Evolutionary conservation across 2,888 invertebrate genomes (phyloP), one percentile per base, ranked within the genome.

Genomic region (Dendrolimus houi): DNA sequence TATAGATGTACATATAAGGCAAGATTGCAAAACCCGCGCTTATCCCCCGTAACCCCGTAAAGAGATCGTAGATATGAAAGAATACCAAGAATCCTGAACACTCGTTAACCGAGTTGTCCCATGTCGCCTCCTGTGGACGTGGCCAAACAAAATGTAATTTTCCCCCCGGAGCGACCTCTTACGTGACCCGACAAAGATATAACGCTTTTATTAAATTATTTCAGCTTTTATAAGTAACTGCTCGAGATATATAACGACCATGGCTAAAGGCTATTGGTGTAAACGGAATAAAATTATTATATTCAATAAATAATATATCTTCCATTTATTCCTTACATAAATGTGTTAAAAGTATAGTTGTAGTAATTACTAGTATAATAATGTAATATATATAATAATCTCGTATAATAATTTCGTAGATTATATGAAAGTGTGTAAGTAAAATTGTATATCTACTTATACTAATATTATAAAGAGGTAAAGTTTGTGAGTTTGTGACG

Each of bases 91-190:
- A 85, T 85, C 79, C 82, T 74, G 85, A 81, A 83, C 83, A 84
- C 80, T 85, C 84, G 83, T 81, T 88, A 89, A 87, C 81, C 79
- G 76, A 82, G 88, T 88, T 87, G 87, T 86, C 88, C 87, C 83
- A 75, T 79, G 85, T 83, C 83, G 78, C 74, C 73, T 68, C 64
- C 47, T 69, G 72, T 72, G 81, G 75, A 84, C 86, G 86, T 85
- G 85, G 84, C 83, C 81, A 85, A 87, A 86, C 88, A 87, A 86
- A 89, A 89, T 88, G 85, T 89, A 88, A 89, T 88, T 88, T 87
- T 83, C 81, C 74, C 65, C 77, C 85, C 83, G 78, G 82, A 85
- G 85, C 84, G 79, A 74, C 78, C 85, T 82, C 84, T 87, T 87
- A 88, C 89, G 89, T 89, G 89, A 89, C 88, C 87, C 85, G 77